phyloP scores from a whole-genome alignment of 2,113 vertebrate genomes.

The Coptodon bakossiorum region DNA sequence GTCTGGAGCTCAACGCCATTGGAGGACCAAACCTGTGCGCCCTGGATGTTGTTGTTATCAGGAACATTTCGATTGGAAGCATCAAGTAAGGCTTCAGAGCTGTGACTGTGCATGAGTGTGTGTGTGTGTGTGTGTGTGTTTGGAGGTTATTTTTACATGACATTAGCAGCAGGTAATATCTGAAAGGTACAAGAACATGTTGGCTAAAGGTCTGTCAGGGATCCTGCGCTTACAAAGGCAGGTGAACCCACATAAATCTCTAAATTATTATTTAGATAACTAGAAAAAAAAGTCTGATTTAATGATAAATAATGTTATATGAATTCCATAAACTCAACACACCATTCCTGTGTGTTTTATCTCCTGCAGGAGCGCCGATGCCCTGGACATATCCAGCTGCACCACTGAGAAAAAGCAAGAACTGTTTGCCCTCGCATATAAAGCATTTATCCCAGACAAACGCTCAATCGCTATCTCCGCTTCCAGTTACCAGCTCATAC shows the following conservation, averaged over 20 bases:
- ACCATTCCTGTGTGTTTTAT: not conserved
- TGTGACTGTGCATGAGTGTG: not conserved
- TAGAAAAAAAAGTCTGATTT: not conserved
- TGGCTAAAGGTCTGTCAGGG: not conserved
- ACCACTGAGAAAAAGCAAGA: constrained; percentile 40
- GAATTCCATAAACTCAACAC: no score
- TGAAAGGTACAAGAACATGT: not conserved
- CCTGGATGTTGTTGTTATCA: constrained; percentile 47
- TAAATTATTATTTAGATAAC: not conserved
- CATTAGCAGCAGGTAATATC: not conserved
- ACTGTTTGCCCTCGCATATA: constrained; percentile 67
- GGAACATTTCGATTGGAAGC: constrained; percentile 25
- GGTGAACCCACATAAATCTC: fast-evolving
- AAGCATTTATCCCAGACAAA: constrained; percentile 50
- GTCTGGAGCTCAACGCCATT: constrained; percentile 52
- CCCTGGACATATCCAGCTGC: constrained; percentile 64
- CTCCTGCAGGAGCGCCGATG: constrained; percentile 43
- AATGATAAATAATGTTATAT: not conserved
- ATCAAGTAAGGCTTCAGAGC: constrained; percentile 68
- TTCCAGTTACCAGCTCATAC: constrained; percentile 50
- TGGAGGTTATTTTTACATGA: not conserved
- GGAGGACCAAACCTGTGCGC: constrained; percentile 68
- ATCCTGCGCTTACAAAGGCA: fast-evolving
- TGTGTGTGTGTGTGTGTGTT: not conserved
- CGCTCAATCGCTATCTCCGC: not conserved